Base-by-base conservation (phyloP, 1,140 invertebrate species). In the Heliothis virescens region DNA sequence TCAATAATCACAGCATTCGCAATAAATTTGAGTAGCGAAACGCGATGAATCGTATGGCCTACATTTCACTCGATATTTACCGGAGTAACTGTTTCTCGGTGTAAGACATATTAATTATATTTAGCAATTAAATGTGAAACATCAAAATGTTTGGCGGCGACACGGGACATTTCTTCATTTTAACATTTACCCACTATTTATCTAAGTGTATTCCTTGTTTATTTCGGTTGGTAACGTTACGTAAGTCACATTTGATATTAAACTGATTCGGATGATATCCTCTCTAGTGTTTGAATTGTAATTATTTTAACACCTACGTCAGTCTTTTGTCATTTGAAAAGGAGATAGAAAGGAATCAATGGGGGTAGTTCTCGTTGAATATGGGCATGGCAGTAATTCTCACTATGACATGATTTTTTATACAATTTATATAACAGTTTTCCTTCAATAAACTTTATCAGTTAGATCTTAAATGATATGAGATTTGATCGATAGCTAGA, bases 141-240 rank as follows among this genome's bases (percentile, higher is more conserved):
- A 89, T 92, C 89, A 89, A 88, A 90, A 92, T 90, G 88, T 87
- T 86, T 87, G 89, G 86, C 90, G 90, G 89, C 89, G 89, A 92
- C 85, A 91, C 88, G 90, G 81, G 52, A 85, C 89, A 87, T 91
- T 91, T 89, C 90, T 88, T 85, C 83, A 90, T 90, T 89, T 89
- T 89, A 89, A 86, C 89, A 91, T 91, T 87, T 90, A 83, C 79
- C 75, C 62, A 77, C 85, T 84, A 91, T 92, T 89, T 90, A 91
- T 91, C 86, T 83, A 80, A 82, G 71, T 78, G 76, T 84, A 90
- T 89, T 87, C 80, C 85, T 88, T 89, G 87, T 89, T 88, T 91
- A 92, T 91, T 92, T 88, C 83, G 50, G 89, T 89, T 83, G 48
- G 21, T 63, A 29, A 71, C 76, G 81, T 91, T 89, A 82, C 86